Percentiles rank a stretch among this genome's conserved stretches.
phyloP scores from a whole-genome alignment of 2,888 invertebrate species.

The Xestia ashworthii region DNA sequence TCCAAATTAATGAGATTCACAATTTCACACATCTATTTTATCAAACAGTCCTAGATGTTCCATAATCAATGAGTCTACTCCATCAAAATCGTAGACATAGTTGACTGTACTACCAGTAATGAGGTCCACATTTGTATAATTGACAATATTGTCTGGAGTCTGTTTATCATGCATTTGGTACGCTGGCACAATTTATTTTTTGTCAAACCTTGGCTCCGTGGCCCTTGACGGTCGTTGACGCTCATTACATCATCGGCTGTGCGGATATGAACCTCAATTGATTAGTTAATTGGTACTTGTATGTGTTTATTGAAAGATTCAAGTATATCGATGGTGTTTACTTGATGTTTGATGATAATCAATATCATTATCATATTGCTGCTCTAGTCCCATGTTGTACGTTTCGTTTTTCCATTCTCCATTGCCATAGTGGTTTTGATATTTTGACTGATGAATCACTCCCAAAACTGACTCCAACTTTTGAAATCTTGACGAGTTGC shows the following conservation, averaged over 20 bases:
- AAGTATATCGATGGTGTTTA: neutral
- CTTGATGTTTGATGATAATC: neutral
- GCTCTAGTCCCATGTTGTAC: neutral
- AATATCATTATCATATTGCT: neutral
- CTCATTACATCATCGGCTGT: constrained; percentile 54
- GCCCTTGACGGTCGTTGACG: constrained; percentile 66
- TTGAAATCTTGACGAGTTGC: neutral
- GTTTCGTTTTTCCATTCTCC: neutral
- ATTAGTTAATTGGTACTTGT: constrained; percentile 25
- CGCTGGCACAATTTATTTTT: constrained; percentile 61
- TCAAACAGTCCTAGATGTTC: neutral
- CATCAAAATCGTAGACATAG: constrained; percentile 1
- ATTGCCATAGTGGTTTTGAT: neutral
- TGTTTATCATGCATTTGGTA: constrained; percentile 51
- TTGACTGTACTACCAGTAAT: constrained; percentile 22
- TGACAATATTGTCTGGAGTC: constrained; percentile 31
- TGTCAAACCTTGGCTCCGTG: constrained; percentile 63
- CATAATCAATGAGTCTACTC: neutral
- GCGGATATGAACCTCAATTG: constrained; percentile 42
- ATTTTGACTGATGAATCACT: neutral
- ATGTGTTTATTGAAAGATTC: constrained; percentile 12
- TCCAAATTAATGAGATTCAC: too few relatives aligned
- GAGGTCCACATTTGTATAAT: constrained; percentile 22
- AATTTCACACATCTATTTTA: neutral
- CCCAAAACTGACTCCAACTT: neutral